A percentile compares a stretch with the other conserved stretches of the same genome.
These are phyloP conservation scores for Periphyllus acericola DNA, from an alignment of 2,888 invertebrate genomes.

Conservation along the genomic window DNA sequence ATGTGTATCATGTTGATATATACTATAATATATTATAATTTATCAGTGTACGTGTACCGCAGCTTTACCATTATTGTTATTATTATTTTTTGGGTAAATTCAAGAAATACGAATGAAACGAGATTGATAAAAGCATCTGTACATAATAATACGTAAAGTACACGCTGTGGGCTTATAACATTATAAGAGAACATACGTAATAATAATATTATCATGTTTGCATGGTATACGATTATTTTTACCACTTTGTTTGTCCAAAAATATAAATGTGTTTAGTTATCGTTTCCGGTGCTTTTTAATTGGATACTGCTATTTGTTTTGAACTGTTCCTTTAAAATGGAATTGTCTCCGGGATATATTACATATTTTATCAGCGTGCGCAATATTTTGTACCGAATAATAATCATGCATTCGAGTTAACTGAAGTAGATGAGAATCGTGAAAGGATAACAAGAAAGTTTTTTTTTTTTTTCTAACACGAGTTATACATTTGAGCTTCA, in stretches of 20 bases:
- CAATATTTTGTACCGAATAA: constrained; percentile 11
- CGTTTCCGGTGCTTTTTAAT: constrained; percentile 27
- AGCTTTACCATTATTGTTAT: no score
- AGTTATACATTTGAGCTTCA: not conserved
- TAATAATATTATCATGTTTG: constrained; percentile 3
- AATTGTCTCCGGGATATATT: constrained; percentile 16
- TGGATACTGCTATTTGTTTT: constrained; percentile 11
- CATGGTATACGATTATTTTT: constrained; percentile 9
- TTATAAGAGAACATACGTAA: not conserved
- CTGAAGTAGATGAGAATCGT: constrained; percentile 1
- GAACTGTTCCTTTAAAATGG: constrained; percentile 14
- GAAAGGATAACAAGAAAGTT: constrained; percentile 10
- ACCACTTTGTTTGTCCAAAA: not conserved
- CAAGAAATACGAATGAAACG: not conserved
- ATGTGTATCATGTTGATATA: no score
- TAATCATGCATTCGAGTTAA: constrained; percentile 12
- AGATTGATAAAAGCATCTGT: constrained; percentile 8
- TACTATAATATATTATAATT: no score
- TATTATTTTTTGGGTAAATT: no score
- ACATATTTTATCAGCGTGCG: constrained; percentile 3
- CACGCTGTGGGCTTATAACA: no score
- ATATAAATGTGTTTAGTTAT: constrained; percentile 33
- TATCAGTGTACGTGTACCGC: no score
- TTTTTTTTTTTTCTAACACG: not conserved
- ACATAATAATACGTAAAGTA: not conserved